phyloP scores from a whole-genome alignment of 2,113 vertebrate genomes.

The Aegithalos caudatus region DNA sequence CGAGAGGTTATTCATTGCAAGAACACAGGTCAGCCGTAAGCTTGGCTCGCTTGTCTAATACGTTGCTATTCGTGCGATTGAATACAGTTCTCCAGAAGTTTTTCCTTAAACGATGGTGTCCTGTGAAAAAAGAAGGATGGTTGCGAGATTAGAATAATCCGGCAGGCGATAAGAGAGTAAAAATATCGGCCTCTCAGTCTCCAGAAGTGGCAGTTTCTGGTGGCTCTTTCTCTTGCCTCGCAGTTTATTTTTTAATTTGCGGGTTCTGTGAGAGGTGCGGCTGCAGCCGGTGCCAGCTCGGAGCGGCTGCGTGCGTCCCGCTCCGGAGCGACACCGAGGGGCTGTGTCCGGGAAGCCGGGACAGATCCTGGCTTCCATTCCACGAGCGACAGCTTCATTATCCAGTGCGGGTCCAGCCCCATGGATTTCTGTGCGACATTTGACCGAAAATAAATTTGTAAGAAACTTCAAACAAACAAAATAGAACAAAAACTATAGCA shows the following conservation, averaged over 20 bases:
- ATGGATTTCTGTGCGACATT: background rate
- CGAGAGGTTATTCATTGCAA: background rate
- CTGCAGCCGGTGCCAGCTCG: background rate
- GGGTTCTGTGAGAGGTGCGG: background rate
- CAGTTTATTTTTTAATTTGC: background rate
- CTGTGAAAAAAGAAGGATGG: background rate
- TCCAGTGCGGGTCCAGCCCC: background rate
- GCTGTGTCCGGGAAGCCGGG: background rate
- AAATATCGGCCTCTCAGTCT: background rate
- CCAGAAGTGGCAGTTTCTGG: background rate
- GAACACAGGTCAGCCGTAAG: background rate
- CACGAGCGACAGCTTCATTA: background rate
- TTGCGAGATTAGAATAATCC: background rate
- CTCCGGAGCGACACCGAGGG: background rate
- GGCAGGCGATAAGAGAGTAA: background rate
- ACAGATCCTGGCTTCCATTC: background rate
- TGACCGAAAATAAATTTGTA: background rate
- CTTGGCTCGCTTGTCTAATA: background rate
- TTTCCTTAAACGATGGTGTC: background rate
- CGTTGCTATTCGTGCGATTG: background rate
- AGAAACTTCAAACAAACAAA: background rate
- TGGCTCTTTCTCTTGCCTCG: background rate
- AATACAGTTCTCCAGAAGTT: background rate
- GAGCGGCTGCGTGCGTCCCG: background rate
- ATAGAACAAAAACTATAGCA: accelerated